Evolutionary conservation across 2,113 vertebrate species (phyloP).

Genomic region (Sinocyclocheilus maitianheensis): DNA sequence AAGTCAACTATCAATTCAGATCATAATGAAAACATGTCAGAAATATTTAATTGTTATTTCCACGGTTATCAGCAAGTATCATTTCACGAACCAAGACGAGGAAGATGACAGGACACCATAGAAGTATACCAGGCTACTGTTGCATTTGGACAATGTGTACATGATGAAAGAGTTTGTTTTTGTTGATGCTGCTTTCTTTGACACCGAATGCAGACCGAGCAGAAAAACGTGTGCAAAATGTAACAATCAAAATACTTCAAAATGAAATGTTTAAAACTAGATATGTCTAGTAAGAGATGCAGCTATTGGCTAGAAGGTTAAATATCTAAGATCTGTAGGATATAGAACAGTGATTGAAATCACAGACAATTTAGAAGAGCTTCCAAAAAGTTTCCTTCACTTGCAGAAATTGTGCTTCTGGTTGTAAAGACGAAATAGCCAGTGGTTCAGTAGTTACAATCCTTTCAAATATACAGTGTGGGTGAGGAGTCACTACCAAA

Average conservation of each 20-base stretch:
- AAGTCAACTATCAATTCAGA: background rate
- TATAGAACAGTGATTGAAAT: conserved; percentile 19
- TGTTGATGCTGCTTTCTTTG: conserved; percentile 22
- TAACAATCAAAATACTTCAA: conserved; percentile 13
- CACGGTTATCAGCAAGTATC: conserved; percentile 10
- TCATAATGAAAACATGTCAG: conserved; percentile 22
- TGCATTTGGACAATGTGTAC: background rate
- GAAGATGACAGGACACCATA: background rate
- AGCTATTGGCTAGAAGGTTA: background rate
- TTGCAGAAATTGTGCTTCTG: conserved; percentile 31
- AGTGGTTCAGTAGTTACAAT: conserved; percentile 15
- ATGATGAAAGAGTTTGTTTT: background rate
- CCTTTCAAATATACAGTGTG: conserved; percentile 14
- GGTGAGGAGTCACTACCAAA: background rate
- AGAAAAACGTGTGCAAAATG: conserved; percentile 13
- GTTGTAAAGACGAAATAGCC: background rate
- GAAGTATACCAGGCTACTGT: background rate
- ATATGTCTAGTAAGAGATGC: background rate
- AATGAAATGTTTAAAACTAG: conserved; percentile 6
- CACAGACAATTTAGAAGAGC: background rate
- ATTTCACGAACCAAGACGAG: background rate
- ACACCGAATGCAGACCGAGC: conserved; percentile 17
- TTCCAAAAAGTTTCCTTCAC: background rate
- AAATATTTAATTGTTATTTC: conserved; percentile 36
- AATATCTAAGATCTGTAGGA: background rate